These are phyloP conservation scores for Hyles euphorbiae DNA, from an alignment of 1,140 invertebrate genomes.

Conservation along the genomic window DNA sequence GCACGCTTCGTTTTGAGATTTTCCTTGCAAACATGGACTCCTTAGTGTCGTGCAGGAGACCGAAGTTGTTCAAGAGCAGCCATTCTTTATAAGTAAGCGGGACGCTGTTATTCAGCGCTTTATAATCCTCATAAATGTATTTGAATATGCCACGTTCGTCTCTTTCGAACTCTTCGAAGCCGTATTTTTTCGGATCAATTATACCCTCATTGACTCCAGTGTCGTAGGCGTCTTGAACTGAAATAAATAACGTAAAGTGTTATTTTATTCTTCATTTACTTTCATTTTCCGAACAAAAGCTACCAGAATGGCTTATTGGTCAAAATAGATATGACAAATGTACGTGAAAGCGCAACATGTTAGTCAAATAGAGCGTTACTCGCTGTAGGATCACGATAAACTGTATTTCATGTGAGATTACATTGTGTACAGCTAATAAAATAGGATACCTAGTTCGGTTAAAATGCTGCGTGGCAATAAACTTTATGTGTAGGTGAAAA, in stretches of 20 bases:
- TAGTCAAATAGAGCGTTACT: too few relatives aligned
- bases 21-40: slow-evolving; percentile 49
- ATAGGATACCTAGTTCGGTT: too few relatives aligned
- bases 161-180: slow-evolving; percentile 36
- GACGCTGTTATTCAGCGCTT: slow-evolving; percentile 31
- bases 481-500: too few relatives aligned
- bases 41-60: slow-evolving; percentile 44
- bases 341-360: too few relatives aligned
- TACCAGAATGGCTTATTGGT: too few relatives aligned
- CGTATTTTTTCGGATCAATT: slow-evolving; percentile 55
- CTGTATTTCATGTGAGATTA: too few relatives aligned
- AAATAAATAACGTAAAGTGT: slow-evolving; percentile 2
- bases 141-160: slow-evolving; percentile 44
- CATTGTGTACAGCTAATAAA: too few relatives aligned
- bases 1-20: slow-evolving; percentile 46
- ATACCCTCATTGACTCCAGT: slow-evolving; percentile 44
- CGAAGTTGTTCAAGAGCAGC: slow-evolving; percentile 53
- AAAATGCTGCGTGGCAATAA: too few relatives aligned
- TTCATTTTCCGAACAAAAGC: not conserved
- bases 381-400: too few relatives aligned
- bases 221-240: slow-evolving; percentile 28
- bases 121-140: slow-evolving; percentile 37
- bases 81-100: slow-evolving; percentile 49
- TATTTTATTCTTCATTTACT: slow-evolving; percentile 7
- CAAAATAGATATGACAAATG: too few relatives aligned